A percentile compares a stretch with the other conserved stretches of the same genome.
phyloP scores from a whole-genome alignment of 2,113 vertebrate species.

The Thunnus thynnus region DNA sequence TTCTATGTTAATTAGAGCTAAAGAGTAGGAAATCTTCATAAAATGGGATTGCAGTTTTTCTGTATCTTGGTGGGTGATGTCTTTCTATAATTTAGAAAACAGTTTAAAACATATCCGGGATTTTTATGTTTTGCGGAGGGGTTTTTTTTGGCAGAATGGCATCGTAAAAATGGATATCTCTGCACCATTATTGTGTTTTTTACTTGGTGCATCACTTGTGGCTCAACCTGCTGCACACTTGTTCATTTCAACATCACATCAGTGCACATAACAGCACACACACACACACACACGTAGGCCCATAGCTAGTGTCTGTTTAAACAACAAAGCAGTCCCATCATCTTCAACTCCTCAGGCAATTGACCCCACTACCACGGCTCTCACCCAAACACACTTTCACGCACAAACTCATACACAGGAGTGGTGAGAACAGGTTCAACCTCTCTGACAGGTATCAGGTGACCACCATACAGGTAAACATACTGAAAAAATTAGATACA shows the following conservation, averaged over 20 bases:
- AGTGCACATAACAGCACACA: slow-evolving; percentile 1
- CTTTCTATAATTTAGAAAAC: background rate
- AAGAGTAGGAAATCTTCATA: background rate
- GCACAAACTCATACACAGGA: slow-evolving; percentile 11
- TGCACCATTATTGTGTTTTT: background rate
- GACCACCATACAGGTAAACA: slow-evolving; percentile 34
- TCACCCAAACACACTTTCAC: slow-evolving; percentile 24
- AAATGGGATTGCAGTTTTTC: background rate
- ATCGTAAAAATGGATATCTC: background rate
- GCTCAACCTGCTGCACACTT: background rate
- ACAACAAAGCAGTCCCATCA: slow-evolving; percentile 49
- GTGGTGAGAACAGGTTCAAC: slow-evolving; percentile 56
- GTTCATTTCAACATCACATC: slow-evolving; percentile 41
- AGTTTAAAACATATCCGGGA: background rate
- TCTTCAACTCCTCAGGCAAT: background rate
- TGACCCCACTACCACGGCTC: background rate
- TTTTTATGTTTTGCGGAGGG: background rate
- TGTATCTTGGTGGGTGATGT: background rate
- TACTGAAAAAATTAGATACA: slow-evolving; percentile 8
- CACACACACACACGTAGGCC: background rate
- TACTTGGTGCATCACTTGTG: background rate
- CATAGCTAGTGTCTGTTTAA: slow-evolving; percentile 38
- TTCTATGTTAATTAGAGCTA: background rate
- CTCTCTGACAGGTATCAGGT: slow-evolving; percentile 57
- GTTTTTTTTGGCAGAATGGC: background rate